These are phyloP conservation scores for Albula goreensis DNA, from an alignment of 2,113 vertebrate species.

Conservation along the genomic window DNA sequence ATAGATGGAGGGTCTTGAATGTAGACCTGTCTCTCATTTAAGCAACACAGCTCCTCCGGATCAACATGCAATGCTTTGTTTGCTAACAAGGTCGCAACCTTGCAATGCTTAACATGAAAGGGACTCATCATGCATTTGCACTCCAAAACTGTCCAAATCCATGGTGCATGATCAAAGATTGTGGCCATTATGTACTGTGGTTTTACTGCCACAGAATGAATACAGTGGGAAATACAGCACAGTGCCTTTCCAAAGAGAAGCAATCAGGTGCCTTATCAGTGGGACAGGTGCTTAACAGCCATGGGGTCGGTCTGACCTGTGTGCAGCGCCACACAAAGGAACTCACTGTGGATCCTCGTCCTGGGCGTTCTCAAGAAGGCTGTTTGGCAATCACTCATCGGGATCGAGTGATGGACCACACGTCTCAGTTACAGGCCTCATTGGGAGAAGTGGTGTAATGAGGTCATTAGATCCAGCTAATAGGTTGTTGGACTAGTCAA, in stretches of 20 bases:
- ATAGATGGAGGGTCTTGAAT: neutral
- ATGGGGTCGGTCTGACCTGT: conserved; percentile 4
- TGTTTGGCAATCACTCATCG: too few relatives aligned
- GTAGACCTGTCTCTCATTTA: neutral
- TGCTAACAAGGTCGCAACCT: too few relatives aligned
- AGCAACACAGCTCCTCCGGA: neutral
- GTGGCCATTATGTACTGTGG: neutral
- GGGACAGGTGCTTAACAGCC: conserved; percentile 69
- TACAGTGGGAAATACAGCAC: neutral
- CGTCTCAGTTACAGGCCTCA: conserved; percentile 58
- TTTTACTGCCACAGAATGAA: neutral
- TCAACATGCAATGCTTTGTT: neutral
- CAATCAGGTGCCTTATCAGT: conserved; percentile 4
- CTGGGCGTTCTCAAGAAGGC: neutral
- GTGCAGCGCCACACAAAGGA: neutral
- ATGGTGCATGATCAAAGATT: neutral
- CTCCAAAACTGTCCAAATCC: neutral
- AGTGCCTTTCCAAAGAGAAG: neutral
- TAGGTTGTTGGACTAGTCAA: conserved; percentile 81
- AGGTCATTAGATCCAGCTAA: conserved; percentile 87
- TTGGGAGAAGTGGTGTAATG: conserved; percentile 81
- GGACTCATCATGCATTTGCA: too few relatives aligned
- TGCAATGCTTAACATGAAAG: too few relatives aligned
- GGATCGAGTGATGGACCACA: conserved; percentile 55
- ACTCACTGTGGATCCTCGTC: neutral